Evolutionary conservation across 2,888 invertebrate genomes (phyloP).

Genomic region (Baccha elongata): DNA sequence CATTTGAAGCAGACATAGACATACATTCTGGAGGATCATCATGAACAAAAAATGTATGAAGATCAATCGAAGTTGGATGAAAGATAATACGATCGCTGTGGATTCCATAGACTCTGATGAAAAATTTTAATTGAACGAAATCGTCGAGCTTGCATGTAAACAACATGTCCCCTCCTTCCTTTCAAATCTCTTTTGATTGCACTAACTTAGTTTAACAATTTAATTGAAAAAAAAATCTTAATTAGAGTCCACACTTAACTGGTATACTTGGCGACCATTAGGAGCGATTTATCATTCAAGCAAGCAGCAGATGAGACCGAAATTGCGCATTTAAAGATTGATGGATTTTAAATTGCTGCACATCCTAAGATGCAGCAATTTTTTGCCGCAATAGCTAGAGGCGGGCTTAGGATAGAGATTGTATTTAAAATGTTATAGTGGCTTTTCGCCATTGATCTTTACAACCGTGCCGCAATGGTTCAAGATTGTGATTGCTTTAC

Average conservation of each 20-base stretch:
- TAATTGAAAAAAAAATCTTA: constrained; percentile 66
- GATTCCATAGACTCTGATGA: constrained; percentile 35
- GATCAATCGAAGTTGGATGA: constrained; percentile 23
- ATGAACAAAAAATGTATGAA: constrained; percentile 20
- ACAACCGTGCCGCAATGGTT: constrained; percentile 11
- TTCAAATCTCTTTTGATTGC: constrained; percentile 5
- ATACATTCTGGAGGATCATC: constrained; percentile 39
- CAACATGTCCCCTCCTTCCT: constrained; percentile 45
- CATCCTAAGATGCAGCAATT: constrained; percentile 30
- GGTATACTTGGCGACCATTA: constrained; percentile 57
- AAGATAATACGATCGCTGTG: constrained; percentile 15
- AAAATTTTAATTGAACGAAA: constrained; percentile 72
- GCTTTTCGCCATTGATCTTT: constrained; percentile 38
- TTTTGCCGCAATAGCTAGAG: not conserved
- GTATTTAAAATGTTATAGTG: constrained; percentile 50
- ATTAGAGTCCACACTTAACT: constrained; percentile 60
- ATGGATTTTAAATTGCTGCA: constrained; percentile 63
- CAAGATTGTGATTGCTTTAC: not conserved
- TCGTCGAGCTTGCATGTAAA: constrained; percentile 63
- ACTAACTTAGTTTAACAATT: constrained; percentile 48
- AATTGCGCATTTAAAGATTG: constrained; percentile 65
- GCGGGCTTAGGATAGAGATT: constrained; percentile 5
- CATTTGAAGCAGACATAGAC: constrained; percentile 2
- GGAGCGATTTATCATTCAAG: constrained; percentile 58
- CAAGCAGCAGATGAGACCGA: constrained; percentile 68